A percentile compares a stretch with the other conserved stretches of the same genome.
These are phyloP conservation scores for Aradophagus sp. DNA, from an alignment of 1,140 invertebrate species.

Conservation along the genomic window DNA sequence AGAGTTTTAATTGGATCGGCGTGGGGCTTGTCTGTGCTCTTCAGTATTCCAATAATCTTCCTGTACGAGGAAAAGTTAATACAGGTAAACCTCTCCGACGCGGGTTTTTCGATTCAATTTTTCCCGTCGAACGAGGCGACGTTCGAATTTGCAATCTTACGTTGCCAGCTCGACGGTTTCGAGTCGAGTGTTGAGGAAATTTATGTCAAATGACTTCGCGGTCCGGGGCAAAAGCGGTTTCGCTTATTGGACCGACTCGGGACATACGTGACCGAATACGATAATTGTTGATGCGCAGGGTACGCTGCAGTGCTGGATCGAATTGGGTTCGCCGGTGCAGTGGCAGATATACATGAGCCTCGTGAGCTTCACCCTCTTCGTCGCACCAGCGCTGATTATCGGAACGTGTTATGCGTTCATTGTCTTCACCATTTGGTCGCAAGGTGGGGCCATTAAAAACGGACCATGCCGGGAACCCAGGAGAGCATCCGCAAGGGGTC, in stretches of 20 bases:
- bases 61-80: slow-evolving; percentile 87
- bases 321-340: slow-evolving; percentile 81
- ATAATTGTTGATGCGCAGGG: too few relatives aligned
- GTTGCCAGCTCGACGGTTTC: too few relatives aligned
- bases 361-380: slow-evolving; percentile 88
- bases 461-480: slow-evolving; percentile 75
- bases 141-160: too few relatives aligned
- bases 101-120: too few relatives aligned
- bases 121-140: too few relatives aligned
- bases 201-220: too few relatives aligned
- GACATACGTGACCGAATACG: too few relatives aligned
- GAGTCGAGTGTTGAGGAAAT: too few relatives aligned
- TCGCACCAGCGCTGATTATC: slow-evolving; percentile 92
- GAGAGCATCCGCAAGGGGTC: slow-evolving; percentile 85
- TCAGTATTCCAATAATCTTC: slow-evolving; percentile 88
- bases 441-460: slow-evolving; percentile 75
- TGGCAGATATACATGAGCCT: slow-evolving; percentile 94
- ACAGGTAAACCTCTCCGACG: too few relatives aligned
- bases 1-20: slow-evolving; percentile 84
- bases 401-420: slow-evolving; percentile 93
- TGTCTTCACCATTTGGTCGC: slow-evolving; percentile 93
- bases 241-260: too few relatives aligned
- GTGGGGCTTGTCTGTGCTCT: slow-evolving; percentile 88
- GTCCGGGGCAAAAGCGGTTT: too few relatives aligned
- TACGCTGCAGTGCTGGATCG: too few relatives aligned